Percentiles rank a stretch among this genome's conserved stretches.
Conservation (phyloP, 2,797 vertebrate genomes). For the Anguilla megastoma region DNA sequence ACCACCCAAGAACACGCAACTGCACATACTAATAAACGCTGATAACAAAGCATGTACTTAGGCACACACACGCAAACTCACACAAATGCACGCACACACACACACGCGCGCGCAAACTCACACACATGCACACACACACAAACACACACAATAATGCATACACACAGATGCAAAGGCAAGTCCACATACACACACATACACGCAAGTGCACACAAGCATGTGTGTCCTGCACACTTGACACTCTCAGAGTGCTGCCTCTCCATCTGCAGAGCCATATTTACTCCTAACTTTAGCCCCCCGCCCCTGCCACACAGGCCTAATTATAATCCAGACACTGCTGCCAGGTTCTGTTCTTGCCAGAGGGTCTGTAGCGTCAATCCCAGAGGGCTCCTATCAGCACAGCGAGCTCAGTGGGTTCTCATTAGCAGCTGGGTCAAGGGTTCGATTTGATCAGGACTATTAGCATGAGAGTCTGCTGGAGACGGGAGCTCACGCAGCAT, state of each 20-base stretch:
- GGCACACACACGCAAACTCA: not conserved
- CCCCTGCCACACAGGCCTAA: not conserved
- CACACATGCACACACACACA: not conserved
- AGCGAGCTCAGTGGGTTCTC: not conserved
- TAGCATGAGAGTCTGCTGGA: not conserved
- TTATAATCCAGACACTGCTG: constrained; percentile 2
- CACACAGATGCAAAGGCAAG: not conserved
- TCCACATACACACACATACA: not conserved
- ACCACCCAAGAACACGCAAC: not conserved
- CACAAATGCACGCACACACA: not conserved
- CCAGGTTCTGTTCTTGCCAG: constrained; percentile 2
- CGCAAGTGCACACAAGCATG: not conserved
- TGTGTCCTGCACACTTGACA: not conserved
- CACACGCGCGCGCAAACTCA: not conserved
- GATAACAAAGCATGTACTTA: not conserved
- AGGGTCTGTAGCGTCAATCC: not conserved
- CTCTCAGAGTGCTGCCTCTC: not conserved
- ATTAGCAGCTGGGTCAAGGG: constrained; percentile 5
- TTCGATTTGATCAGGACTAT: not conserved
- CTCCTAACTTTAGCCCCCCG: not conserved
- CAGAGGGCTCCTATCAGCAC: not conserved
- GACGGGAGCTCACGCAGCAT: not conserved
- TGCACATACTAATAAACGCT: not conserved
- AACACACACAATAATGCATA: not conserved
- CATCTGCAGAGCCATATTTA: not conserved